Conservation (phyloP, 2,888 invertebrate species). For the Sphinx pinastri region DNA sequence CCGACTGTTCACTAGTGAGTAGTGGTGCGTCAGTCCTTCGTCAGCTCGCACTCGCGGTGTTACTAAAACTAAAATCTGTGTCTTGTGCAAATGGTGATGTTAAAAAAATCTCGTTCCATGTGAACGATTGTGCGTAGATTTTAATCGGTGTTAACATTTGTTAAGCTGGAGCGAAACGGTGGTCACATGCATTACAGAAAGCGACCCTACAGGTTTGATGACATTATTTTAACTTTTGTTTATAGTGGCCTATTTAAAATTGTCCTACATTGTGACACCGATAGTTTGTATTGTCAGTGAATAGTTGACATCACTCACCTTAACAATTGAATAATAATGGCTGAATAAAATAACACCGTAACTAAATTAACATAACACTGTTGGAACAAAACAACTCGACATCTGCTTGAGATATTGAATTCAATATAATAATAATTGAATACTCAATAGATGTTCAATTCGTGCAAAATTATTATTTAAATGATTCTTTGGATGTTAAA, state of each 20-base stretch:
- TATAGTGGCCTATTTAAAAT: conserved; percentile 5
- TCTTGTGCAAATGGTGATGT: conserved; percentile 48
- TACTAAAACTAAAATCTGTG: conserved; percentile 42
- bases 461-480: too few relatives aligned
- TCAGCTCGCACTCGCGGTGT: conserved; percentile 60
- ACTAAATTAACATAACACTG: neutral
- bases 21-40: conserved; percentile 70
- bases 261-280: neutral
- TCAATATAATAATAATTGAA: too few relatives aligned
- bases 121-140: conserved; percentile 51
- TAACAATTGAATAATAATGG: neutral
- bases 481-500: too few relatives aligned
- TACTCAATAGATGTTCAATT: too few relatives aligned
- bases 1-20: conserved; percentile 55
- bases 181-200: conserved; percentile 83
- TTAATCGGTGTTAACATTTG: conserved; percentile 55
- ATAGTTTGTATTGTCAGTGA: neutral
- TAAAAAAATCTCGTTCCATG: conserved; percentile 47
- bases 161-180: conserved; percentile 81
- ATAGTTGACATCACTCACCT: neutral
- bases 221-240: neutral
- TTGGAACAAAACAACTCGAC: neutral
- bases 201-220: conserved; percentile 75
- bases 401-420: too few relatives aligned
- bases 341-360: neutral